Evolutionary conservation across 2,888 invertebrate genomes (phyloP).

Genomic region (Timema cristinae): DNA sequence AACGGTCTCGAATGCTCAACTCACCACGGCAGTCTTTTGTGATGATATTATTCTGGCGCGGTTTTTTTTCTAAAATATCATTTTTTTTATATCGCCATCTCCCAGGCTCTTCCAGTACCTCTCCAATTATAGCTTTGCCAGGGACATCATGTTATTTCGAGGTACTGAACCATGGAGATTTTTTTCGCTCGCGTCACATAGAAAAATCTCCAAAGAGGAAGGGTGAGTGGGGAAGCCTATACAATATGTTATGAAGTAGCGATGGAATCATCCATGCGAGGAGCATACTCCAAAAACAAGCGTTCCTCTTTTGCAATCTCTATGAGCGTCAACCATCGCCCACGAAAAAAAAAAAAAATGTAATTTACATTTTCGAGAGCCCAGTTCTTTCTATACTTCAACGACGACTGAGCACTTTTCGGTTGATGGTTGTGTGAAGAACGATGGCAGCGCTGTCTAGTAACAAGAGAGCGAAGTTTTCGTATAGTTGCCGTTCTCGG

Average conservation of each 20-base stretch:
- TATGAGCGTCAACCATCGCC: not conserved
- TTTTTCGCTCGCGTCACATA: too few relatives aligned
- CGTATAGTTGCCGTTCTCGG: not conserved
- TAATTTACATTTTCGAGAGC: conserved; percentile 14
- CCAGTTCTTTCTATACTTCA: conserved; percentile 10
- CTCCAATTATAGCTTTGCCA: conserved; percentile 10
- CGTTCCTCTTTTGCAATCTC: not conserved
- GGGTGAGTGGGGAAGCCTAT: not conserved
- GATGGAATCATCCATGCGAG: conserved; percentile 10
- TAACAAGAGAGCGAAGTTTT: not conserved
- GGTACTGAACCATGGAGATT: conserved; percentile 1
- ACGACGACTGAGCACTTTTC: conserved; percentile 9
- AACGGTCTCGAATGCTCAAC: too few relatives aligned
- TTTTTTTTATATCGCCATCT: too few relatives aligned
- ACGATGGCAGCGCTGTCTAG: not conserved
- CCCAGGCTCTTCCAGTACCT: not conserved
- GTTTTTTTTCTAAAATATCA: too few relatives aligned
- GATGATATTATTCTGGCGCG: too few relatives aligned
- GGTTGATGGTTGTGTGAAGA: conserved; percentile 7
- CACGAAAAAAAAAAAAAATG: not conserved
- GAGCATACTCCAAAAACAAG: not conserved
- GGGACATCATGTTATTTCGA: conserved; percentile 7
- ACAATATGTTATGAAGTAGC: conserved; percentile 14
- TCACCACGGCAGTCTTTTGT: too few relatives aligned
- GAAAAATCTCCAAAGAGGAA: conserved; percentile 2